phyloP scores from a whole-genome alignment of 2,113 vertebrate species.

The Paradoxurus hermaphroditus region DNA sequence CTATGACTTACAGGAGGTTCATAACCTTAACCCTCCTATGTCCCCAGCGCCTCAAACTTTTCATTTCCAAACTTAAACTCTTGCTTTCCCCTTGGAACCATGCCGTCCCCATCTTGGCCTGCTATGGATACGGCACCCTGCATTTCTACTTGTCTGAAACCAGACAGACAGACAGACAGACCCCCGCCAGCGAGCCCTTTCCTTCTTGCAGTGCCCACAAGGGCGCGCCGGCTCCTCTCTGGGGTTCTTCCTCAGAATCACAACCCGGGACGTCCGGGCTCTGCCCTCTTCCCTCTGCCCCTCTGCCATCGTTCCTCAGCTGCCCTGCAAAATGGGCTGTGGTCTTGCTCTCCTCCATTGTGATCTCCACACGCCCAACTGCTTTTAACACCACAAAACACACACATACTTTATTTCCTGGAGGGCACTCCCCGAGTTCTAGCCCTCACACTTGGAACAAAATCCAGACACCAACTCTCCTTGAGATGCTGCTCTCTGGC shows the following conservation, averaged over 20 bases:
- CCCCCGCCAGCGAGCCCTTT: neutral
- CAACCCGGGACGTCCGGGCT: rapidly evolving
- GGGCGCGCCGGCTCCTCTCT: rapidly evolving
- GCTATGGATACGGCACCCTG: neutral
- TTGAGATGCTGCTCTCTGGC: neutral
- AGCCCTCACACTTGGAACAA: rapidly evolving
- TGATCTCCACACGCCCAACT: too few relatives aligned
- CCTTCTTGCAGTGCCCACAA: rapidly evolving
- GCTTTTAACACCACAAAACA: neutral
- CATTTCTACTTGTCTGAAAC: neutral
- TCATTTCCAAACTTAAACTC: neutral
- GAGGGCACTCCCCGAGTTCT: neutral
- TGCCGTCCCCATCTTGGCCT: rapidly evolving
- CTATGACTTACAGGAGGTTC: neutral
- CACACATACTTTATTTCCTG: too few relatives aligned
- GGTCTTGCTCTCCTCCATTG: neutral
- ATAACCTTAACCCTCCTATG: too few relatives aligned
- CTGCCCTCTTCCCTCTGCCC: neutral
- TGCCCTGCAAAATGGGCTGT: rapidly evolving
- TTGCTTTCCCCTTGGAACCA: too few relatives aligned
- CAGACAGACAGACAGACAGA: neutral
- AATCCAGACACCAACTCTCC: neutral
- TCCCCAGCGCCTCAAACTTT: neutral
- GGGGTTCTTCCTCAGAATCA: rapidly evolving
- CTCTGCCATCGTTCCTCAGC: rapidly evolving